Conservation (phyloP, 2,888 invertebrate genomes). For the Ichneumon xanthorius region DNA sequence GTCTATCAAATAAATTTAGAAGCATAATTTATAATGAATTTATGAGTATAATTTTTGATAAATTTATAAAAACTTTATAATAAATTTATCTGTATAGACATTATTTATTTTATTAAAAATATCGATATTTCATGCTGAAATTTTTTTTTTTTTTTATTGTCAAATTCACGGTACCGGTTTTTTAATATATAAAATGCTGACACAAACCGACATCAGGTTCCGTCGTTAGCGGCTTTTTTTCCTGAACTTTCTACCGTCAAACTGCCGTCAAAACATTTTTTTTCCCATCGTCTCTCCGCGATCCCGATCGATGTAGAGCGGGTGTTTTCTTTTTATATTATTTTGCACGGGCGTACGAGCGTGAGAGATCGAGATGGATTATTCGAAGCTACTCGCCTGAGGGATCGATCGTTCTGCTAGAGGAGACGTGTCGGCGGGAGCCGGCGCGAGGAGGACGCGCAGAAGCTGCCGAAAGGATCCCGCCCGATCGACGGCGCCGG, state of each 20-base stretch:
- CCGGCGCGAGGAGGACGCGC: conserved; percentile 31
- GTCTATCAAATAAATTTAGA: neutral
- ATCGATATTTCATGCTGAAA: no score
- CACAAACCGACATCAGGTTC: no score
- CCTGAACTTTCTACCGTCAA: neutral
- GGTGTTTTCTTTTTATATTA: neutral
- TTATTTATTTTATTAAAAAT: no score
- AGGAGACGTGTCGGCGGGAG: neutral
- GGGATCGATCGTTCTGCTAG: conserved; percentile 30
- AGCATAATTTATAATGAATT: neutral
- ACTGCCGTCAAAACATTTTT: conserved; percentile 4
- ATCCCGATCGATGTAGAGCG: neutral
- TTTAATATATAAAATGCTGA: no score
- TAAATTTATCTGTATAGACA: no score
- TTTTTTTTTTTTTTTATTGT: no score
- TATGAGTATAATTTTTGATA: neutral
- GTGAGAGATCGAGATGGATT: conserved; percentile 20
- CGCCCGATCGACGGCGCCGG: conserved; percentile 11
- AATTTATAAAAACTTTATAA: neutral
- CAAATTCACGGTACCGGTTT: no score
- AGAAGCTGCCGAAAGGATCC: conserved; percentile 30
- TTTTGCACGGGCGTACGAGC: neutral
- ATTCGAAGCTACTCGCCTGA: neutral
- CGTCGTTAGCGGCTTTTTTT: neutral
- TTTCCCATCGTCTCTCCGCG: neutral